Conservation (phyloP, 2,113 vertebrate genomes). For the Athene cunicularia region DNA sequence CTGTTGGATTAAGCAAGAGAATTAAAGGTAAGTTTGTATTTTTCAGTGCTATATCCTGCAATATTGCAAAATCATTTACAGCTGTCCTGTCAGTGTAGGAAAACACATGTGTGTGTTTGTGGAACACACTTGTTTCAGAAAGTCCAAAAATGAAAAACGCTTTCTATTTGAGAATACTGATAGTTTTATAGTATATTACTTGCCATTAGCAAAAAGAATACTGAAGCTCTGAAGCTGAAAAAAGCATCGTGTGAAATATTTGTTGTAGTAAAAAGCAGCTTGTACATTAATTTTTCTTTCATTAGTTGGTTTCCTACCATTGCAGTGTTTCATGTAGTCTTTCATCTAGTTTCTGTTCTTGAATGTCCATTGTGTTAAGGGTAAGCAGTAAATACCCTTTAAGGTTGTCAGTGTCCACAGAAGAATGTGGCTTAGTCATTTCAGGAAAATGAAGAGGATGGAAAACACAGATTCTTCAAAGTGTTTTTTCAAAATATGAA, state of each 20-base stretch:
- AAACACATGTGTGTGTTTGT: fast-evolving
- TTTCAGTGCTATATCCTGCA: not conserved
- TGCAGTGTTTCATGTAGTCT: not conserved
- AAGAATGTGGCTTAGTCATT: not conserved
- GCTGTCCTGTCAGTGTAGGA: not conserved
- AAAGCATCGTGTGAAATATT: not conserved
- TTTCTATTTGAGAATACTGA: not conserved
- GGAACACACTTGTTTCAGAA: not conserved
- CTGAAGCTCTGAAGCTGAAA: not conserved
- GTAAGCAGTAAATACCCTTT: not conserved
- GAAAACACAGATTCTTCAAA: not conserved
- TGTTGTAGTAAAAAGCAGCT: not conserved
- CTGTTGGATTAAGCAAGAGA: not conserved
- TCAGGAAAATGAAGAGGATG: not conserved
- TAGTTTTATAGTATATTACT: not conserved
- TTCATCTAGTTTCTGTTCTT: not conserved
- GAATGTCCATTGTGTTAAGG: not conserved
- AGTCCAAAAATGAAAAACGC: not conserved
- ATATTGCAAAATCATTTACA: not conserved
- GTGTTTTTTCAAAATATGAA: not conserved
- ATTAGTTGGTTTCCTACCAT: not conserved
- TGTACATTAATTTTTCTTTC: not conserved
- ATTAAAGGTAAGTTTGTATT: not conserved
- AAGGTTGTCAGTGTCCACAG: not conserved
- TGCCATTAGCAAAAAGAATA: not conserved